Base-by-base conservation (phyloP, 2,888 invertebrate genomes). In the Eupithecia tripunctaria region DNA sequence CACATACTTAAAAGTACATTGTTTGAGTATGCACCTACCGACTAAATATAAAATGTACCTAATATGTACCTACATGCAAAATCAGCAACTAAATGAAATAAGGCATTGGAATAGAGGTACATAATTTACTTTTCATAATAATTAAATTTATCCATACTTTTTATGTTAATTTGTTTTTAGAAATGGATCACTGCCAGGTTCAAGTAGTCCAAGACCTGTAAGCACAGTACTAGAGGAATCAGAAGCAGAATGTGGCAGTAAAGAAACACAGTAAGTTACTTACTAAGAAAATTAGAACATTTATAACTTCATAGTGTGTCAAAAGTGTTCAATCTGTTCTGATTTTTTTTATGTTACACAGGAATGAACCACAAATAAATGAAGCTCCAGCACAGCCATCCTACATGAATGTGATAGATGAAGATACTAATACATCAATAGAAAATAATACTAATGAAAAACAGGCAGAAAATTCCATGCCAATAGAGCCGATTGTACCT, bases 401-500 rank as follows among this genome's bases (percentile, higher is more conserved):
- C 0, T 64, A 21, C 12, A 59, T 38, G 43, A 72, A 29, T 36
- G 43, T 75, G 18, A 27, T 67, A 29, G 70, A 75, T 51, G 62
- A 72, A 63, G 74, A 74, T n/a, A 67, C 69, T 27, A 41, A 69
- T 63, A 56, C 74, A 18, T 67, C 62, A 36, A 36, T 27, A 41
- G 70, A 75, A 63, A 41, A 68, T 38, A 21, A 38, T 27, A 29
- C 5, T 18, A 51, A 67, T 18, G 25, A 25, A 66, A 36, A 60
- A 21, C 29, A 67, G 32, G 21, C 43, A 67, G 62, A 66, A 68
- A 51, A 47, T 56, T 14, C 62, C n/a, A 47, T 70, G 65, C 59
- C 70, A n/a, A 3, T 38, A 27, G 85, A 86, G 71, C 86, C 86
- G 43, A 70, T 78, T 73, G 79, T 83, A 70, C 86, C 86, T 21